phyloP scores from a whole-genome alignment of 2,888 invertebrate genomes.

The Lucinisca nassula region DNA sequence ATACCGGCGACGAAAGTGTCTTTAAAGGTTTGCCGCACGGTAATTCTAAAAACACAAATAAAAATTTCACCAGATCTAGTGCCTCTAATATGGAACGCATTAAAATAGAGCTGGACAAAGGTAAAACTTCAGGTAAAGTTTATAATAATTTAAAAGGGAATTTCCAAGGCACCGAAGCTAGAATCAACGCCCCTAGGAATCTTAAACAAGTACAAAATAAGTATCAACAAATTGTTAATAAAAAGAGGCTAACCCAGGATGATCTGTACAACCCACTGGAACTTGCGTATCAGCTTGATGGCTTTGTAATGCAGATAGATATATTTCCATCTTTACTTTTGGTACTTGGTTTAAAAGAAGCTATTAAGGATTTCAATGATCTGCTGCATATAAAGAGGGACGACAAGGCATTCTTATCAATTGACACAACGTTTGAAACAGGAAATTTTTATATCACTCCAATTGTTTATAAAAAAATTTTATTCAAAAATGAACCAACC shows the following conservation, averaged over 20 bases:
- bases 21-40: slow-evolving; percentile 13
- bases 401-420: slow-evolving; percentile 27
- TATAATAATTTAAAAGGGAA: slow-evolving; percentile 23
- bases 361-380: slow-evolving; percentile 31
- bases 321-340: slow-evolving; percentile 30
- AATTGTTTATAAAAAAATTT: slow-evolving; percentile 31
- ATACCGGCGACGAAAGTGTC: slow-evolving; percentile 28
- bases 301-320: slow-evolving; percentile 37
- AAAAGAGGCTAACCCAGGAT: slow-evolving; percentile 39
- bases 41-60: neutral
- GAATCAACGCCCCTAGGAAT: slow-evolving; percentile 5
- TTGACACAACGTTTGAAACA: slow-evolving; percentile 20
- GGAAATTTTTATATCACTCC: slow-evolving; percentile 34
- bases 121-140: neutral
- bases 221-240: neutral
- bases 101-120: slow-evolving; percentile 13
- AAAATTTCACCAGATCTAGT: neutral
- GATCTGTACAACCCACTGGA: slow-evolving; percentile 33
- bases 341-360: slow-evolving; percentile 21
- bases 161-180: slow-evolving; percentile 15
- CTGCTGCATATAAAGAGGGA: slow-evolving; percentile 5
- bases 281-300: no score
- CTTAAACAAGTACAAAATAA: slow-evolving; percentile 27
- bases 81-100: slow-evolving; percentile 12
- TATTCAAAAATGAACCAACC: slow-evolving; percentile 32